These are phyloP conservation scores for Melinopterus prodromus DNA, from an alignment of 2,888 invertebrate genomes.

Conservation along the genomic window DNA sequence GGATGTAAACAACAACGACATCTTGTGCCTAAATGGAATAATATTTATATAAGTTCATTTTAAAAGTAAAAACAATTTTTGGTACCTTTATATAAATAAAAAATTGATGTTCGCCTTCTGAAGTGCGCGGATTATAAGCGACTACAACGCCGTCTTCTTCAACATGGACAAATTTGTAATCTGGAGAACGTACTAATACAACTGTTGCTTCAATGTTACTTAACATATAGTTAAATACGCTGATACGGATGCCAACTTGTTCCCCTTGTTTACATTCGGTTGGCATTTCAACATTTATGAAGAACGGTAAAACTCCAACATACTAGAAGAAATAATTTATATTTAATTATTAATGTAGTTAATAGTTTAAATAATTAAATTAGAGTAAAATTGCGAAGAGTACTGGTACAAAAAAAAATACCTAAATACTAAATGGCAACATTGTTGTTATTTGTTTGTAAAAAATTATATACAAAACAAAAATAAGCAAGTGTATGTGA, in stretches of 20 bases:
- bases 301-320: constrained; percentile 90
- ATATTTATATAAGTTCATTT: constrained; percentile 14
- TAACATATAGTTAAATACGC: constrained; percentile 93
- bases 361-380: neutral
- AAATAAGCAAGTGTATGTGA: too few species aligned
- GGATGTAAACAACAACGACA: constrained; percentile 85
- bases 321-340: constrained; percentile 65
- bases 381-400: too few species aligned
- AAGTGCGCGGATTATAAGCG: constrained; percentile 90
- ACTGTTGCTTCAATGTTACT: constrained; percentile 86
- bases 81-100: constrained; percentile 77
- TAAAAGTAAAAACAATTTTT: neutral
- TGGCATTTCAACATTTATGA: constrained; percentile 94
- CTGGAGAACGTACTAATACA: constrained; percentile 82
- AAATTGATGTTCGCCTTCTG: constrained; percentile 94
- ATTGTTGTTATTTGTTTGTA: too few species aligned
- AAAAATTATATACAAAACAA: too few species aligned
- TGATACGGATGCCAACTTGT: constrained; percentile 90
- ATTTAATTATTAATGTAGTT: too few species aligned
- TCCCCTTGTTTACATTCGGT: constrained; percentile 85
- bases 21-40: constrained; percentile 68
- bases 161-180: constrained; percentile 92
- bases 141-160: constrained; percentile 86
- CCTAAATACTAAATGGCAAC: too few species aligned
- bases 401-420: too few species aligned